phyloP scores from a whole-genome alignment of 2,113 vertebrate species.

The Puma concolor region DNA sequence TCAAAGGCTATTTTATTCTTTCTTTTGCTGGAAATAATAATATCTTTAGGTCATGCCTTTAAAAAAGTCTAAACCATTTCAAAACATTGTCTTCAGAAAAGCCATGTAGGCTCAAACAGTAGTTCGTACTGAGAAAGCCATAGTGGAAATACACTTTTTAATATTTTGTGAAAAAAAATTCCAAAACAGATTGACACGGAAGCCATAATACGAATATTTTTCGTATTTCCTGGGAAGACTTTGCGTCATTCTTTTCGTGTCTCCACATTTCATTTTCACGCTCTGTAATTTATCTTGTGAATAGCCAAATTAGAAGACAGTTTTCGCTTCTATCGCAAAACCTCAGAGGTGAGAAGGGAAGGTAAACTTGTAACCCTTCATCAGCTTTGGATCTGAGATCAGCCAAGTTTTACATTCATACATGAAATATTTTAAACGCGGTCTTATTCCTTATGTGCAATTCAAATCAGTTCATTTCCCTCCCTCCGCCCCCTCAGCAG shows the following conservation, averaged over 20 bases:
- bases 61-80: not conserved
- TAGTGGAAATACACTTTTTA: not conserved
- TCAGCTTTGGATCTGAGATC: constrained; percentile 25
- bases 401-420: not conserved
- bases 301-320: constrained; percentile 10
- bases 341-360: not conserved
- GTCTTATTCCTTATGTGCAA: not conserved
- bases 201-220: not conserved
- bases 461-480: constrained; percentile 16
- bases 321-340: not conserved
- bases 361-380: not conserved
- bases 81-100: constrained; percentile 34
- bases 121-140: not conserved
- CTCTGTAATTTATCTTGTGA: not conserved
- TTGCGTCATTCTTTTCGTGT: not conserved
- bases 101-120: not conserved
- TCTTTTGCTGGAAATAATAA: not conserved
- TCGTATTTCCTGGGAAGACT: not conserved
- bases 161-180: constrained; percentile 42
- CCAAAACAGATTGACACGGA: not conserved
- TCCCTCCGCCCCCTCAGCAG: not conserved
- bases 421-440: constrained; percentile 5
- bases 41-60: not conserved
- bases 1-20: constrained; percentile 1
- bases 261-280: not conserved